These are phyloP conservation scores for Chromoteleia sp. DNA, from an alignment of 2,888 invertebrate species.

Conservation along the genomic window DNA sequence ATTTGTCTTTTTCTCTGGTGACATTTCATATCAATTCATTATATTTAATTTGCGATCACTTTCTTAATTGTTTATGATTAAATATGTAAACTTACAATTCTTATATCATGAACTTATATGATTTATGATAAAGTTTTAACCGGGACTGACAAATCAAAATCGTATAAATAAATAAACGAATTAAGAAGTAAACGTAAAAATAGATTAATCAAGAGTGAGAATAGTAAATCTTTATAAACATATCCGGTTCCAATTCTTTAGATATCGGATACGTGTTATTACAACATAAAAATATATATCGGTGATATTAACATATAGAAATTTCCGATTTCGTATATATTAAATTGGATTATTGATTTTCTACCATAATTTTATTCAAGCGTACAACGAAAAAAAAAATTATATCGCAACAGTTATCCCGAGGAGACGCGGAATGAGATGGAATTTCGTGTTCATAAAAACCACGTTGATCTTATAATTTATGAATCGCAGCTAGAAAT, in stretches of 20 bases:
- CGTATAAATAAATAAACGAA: constrained; percentile 4
- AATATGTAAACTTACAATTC: too few species aligned
- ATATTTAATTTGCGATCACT: too few species aligned
- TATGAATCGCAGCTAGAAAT: constrained; percentile 70
- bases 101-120: too few species aligned
- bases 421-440: constrained; percentile 38
- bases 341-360: constrained; percentile 69
- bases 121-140: too few species aligned
- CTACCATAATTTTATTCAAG: constrained; percentile 48
- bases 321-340: constrained; percentile 44
- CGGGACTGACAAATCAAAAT: constrained; percentile 37
- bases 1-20: too few species aligned
- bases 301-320: constrained; percentile 50
- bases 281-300: constrained; percentile 11
- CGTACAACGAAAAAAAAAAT: constrained; percentile 43
- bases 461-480: constrained; percentile 66
- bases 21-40: too few species aligned
- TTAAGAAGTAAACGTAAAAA: constrained; percentile 1
- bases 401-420: constrained; percentile 53
- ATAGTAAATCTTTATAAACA: not conserved
- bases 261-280: not conserved
- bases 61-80: too few species aligned
- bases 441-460: constrained; percentile 67
- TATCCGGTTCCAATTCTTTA: too few species aligned
- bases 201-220: not conserved